Percentiles rank a stretch among this genome's conserved stretches.
These are phyloP conservation scores for Dolichopus griseipennis DNA, from an alignment of 2,888 invertebrate genomes.

Conservation along the genomic window DNA sequence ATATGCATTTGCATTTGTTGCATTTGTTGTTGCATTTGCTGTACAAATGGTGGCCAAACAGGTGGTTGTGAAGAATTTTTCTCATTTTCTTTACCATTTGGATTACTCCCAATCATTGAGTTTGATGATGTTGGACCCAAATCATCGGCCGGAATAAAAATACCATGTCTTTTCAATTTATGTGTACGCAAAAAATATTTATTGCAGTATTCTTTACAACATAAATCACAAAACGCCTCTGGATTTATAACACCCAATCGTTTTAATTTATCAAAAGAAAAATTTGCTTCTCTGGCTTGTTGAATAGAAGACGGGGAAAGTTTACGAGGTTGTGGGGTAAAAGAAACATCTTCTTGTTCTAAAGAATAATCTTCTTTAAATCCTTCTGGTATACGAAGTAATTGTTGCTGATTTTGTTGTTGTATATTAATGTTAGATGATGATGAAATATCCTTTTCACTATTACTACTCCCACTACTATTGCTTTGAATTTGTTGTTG, in stretches of 20 bases:
- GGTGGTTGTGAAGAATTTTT: constrained; percentile 24
- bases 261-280: constrained; percentile 63
- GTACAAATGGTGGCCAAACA: constrained; percentile 42
- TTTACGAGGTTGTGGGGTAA: constrained; percentile 49
- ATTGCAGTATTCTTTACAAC: constrained; percentile 88
- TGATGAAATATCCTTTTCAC: constrained; percentile 17
- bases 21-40: constrained; percentile 48
- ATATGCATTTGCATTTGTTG: constrained; percentile 38
- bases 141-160: constrained; percentile 56
- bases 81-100: constrained; percentile 27
- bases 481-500: constrained; percentile 14
- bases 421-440: constrained; percentile 11
- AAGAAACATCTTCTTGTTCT: constrained; percentile 44
- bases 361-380: constrained; percentile 42
- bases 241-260: constrained; percentile 73
- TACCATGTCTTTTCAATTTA: constrained; percentile 87
- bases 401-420: constrained; percentile 18
- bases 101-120: constrained; percentile 23
- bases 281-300: constrained; percentile 60
- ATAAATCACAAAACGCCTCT: constrained; percentile 88
- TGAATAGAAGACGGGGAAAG: constrained; percentile 53
- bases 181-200: constrained; percentile 88
- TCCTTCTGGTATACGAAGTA: constrained; percentile 41
- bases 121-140: constrained; percentile 13
- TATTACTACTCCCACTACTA: constrained; percentile 13